Conservation (phyloP, 2,888 invertebrate species). For the Lobophora halterata region DNA sequence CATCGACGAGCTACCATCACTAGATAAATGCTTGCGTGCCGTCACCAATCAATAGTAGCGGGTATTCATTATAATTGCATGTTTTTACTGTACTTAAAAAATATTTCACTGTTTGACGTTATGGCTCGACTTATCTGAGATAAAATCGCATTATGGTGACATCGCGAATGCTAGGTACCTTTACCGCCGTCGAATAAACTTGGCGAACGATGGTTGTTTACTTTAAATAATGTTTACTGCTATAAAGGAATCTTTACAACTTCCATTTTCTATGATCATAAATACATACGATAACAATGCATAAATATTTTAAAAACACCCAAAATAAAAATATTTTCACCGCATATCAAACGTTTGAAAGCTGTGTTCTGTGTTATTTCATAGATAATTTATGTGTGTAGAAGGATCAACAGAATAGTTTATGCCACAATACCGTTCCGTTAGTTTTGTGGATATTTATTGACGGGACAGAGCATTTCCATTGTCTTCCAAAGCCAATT, state of each 20-base stretch:
- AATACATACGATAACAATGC: no score
- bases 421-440: no score
- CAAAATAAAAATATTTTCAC: conserved; percentile 32
- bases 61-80: conserved; percentile 69
- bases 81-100: conserved; percentile 59
- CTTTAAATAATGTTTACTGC: conserved; percentile 9
- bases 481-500: no score
- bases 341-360: conserved; percentile 38
- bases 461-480: no score
- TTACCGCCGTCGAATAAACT: conserved; percentile 11
- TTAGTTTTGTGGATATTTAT: no score
- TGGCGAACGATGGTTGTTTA: conserved; percentile 1
- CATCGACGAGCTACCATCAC: conserved; percentile 29
- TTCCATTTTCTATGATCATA: no score
- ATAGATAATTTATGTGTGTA: conserved; percentile 26
- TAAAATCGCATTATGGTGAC: conserved; percentile 39
- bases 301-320: no score
- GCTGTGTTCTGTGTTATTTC: conserved; percentile 28
- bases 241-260: conserved; percentile 4
- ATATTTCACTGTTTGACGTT: conserved; percentile 47
- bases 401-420: conserved; percentile 8
- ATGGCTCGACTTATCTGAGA: conserved; percentile 31
- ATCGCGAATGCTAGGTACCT: conserved; percentile 31
- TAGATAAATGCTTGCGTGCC: conserved; percentile 51
- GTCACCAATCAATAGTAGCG: conserved; percentile 60